Evolutionary conservation across 2,888 invertebrate species (phyloP).

Genomic region (Sphaeridia pumilis): DNA sequence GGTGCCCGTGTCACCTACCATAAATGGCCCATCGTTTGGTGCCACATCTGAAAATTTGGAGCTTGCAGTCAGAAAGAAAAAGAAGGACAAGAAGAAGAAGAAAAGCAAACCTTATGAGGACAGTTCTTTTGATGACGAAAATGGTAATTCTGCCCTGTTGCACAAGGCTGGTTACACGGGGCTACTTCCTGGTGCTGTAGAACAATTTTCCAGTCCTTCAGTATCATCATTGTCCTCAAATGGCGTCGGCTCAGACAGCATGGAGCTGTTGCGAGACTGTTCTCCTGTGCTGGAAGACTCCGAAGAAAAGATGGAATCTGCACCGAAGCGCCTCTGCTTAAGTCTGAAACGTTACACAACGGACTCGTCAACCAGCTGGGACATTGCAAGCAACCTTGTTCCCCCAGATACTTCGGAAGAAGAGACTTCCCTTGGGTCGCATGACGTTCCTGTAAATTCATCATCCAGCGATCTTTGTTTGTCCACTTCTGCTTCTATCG

Average conservation of each 20-base stretch:
- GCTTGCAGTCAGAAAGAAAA: conserved; percentile 28
- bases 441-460: conserved; percentile 17
- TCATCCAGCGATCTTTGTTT: conserved; percentile 13
- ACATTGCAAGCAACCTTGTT: too few relatives aligned
- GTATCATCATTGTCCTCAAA: too few relatives aligned
- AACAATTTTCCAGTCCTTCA: too few relatives aligned
- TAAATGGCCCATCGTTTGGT: too few relatives aligned
- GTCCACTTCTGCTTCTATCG: conserved; percentile 16
- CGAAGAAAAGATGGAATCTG: neutral
- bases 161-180: neutral
- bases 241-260: too few relatives aligned
- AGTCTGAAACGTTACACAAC: conserved; percentile 59
- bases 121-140: conserved; percentile 6
- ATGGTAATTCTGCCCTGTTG: neutral
- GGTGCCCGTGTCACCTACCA: neutral
- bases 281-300: too few relatives aligned
- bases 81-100: conserved; percentile 28
- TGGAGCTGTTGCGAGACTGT: too few relatives aligned
- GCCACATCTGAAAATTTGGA: too few relatives aligned
- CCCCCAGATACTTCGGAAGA: conserved; percentile 3
- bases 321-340: conserved; percentile 56
- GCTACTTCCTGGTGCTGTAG: too few relatives aligned
- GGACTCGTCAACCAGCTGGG: conserved; percentile 51
- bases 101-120: conserved; percentile 20
- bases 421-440: conserved; percentile 2